These are phyloP conservation scores for Arnoldichthys spilopterus DNA, from an alignment of 2,797 vertebrate species.

Conservation along the genomic window DNA sequence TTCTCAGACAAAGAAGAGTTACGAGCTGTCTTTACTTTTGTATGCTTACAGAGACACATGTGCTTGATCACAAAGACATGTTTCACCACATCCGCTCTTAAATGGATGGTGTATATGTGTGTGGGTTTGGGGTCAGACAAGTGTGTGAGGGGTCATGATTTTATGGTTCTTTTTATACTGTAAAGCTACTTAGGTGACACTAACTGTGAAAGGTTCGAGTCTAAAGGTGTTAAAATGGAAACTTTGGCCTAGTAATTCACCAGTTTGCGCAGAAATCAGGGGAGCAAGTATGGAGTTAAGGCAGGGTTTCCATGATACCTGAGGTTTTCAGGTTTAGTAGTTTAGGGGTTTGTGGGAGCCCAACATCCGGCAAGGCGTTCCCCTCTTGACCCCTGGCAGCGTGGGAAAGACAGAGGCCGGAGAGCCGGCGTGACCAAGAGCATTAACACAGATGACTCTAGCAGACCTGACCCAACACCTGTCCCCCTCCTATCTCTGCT, in stretches of 20 bases:
- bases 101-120: background rate
- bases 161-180: background rate
- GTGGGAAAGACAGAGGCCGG: constrained; percentile 61
- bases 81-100: constrained; percentile 36
- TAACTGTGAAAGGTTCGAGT: background rate
- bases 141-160: background rate
- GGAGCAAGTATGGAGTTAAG: background rate
- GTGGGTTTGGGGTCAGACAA: background rate
- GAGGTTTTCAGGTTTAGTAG: constrained; percentile 17
- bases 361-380: constrained; percentile 52
- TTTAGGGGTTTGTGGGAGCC: constrained; percentile 35
- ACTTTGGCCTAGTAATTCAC: background rate
- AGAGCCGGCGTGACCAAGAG: constrained; percentile 62
- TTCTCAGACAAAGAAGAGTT: constrained; percentile 38
- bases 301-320: constrained; percentile 21
- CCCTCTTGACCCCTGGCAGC: constrained; percentile 61
- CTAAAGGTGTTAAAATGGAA: background rate
- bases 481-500: constrained; percentile 56
- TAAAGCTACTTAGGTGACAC: background rate
- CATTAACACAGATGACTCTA: constrained; percentile 69
- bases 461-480: constrained; percentile 65
- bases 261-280: background rate
- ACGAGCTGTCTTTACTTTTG: constrained; percentile 32
- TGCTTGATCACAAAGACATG: constrained; percentile 20
- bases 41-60: constrained; percentile 13